Evolutionary conservation across 2,888 invertebrate species (phyloP), one percentile per base, ranked within the genome.

Genomic region (Orchesellides sinensis): DNA sequence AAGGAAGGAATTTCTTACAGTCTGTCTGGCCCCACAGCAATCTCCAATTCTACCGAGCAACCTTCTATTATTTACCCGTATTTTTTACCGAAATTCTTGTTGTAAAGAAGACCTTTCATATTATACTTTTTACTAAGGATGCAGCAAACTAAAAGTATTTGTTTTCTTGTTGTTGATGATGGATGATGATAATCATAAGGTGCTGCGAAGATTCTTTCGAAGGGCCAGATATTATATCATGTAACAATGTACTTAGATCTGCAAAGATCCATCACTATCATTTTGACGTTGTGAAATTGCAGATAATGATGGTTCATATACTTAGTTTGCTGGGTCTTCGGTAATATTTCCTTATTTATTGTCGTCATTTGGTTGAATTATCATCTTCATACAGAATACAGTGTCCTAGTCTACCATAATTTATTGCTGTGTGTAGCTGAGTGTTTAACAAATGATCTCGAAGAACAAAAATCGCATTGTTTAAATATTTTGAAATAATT

Each of bases 171-270:
- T 78, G 47, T n/a, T 63, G 52, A 52, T 70, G 70, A 79, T 78
- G 52, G 63, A 78, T 79, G 79, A 79, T 54, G 79, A 79, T 79
- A 79, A 79, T 70, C 70, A 79, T 79, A 70, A 79, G 79, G 63
- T 70, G 63, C 70, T 79, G 32, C 70, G 52, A 52, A 61, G 69
- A 79, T 10, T 5, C 32, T 6, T 79, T 79, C 61, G 52, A 29
- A 70, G 70, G 61, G 70, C 70, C 79, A 79, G 54, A 52, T 4
- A 56, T 78, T 61, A 66, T 49, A 61, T 61, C 69, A 45, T 23
- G 14, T 52, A 77, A 14, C 21, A 59, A 68, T 21, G 49, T 14
- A 52, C 23, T 25, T 77, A 68, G 63, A 68, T 52, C 61, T 78
- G 25, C 49, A 32, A 23, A 52, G 52, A 78, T 78, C 63, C 69